These are phyloP conservation scores for Cryptoblepharus egeriae DNA, from an alignment of 2,797 vertebrate genomes.

Conservation along the genomic window DNA sequence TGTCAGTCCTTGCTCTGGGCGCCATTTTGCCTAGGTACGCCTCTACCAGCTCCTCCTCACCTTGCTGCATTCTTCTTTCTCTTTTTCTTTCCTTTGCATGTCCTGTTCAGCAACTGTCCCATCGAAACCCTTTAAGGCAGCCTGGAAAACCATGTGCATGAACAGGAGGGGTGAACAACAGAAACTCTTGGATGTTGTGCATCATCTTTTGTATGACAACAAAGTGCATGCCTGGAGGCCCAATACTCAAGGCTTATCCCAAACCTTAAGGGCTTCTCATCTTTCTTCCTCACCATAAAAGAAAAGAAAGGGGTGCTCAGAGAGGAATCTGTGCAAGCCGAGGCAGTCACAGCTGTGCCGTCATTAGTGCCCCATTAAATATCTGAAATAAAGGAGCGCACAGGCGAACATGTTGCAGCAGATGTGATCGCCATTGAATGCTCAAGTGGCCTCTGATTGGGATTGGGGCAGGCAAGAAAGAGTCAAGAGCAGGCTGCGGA, in stretches of 20 bases:
- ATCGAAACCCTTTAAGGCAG: not conserved
- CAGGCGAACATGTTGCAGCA: conserved; percentile 3
- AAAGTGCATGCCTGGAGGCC: conserved; percentile 39
- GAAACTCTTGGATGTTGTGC: conserved; percentile 44
- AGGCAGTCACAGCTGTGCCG: conserved; percentile 44
- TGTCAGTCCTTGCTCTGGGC: no score
- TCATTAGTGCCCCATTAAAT: conserved; percentile 60
- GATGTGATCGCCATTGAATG: conserved; percentile 21
- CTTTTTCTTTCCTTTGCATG: accelerated
- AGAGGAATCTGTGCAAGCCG: not conserved
- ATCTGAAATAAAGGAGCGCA: not conserved
- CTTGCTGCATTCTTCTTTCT: not conserved
- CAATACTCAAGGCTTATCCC: not conserved
- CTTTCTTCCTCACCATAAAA: not conserved
- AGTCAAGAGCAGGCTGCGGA: conserved; percentile 16
- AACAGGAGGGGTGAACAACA: not conserved
- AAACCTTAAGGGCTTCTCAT: not conserved
- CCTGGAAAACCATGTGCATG: conserved; percentile 50
- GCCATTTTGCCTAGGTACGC: no score
- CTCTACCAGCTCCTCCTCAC: no score
- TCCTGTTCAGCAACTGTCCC: not conserved
- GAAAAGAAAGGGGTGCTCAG: accelerated
- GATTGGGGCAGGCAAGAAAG: conserved; percentile 23
- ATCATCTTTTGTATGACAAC: conserved; percentile 43
- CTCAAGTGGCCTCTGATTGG: conserved; percentile 11